Conservation (phyloP, 2,797 vertebrate genomes). For the Bradypodion ventrale region DNA sequence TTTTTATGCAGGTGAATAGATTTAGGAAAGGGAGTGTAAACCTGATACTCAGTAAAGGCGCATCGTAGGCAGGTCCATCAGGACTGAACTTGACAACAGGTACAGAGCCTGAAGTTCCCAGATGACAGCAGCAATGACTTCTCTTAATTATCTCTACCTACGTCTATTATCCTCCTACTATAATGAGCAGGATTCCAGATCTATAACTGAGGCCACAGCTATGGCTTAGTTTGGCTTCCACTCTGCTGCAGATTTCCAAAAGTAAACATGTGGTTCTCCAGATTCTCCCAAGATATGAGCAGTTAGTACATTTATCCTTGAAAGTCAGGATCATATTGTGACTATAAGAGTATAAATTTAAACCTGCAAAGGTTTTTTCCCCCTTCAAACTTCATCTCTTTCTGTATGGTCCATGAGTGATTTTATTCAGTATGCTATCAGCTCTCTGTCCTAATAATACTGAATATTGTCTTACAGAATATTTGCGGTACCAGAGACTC, state of each 20-base stretch:
- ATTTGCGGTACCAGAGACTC: not conserved
- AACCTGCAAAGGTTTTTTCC: not conserved
- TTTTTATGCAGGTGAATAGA: not conserved
- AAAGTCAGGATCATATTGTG: not conserved
- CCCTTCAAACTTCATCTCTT: not conserved
- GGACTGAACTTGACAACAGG: not conserved
- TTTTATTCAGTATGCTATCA: no score
- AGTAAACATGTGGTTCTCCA: not conserved
- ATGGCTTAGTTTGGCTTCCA: not conserved
- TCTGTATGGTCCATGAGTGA: not conserved
- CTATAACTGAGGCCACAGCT: not conserved
- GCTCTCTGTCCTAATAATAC: not conserved
- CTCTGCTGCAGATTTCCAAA: not conserved
- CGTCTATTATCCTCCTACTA: not conserved
- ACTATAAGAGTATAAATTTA: no score
- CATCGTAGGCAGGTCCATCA: not conserved
- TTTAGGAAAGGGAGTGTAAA: not conserved
- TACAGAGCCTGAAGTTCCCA: not conserved
- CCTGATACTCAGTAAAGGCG: not conserved
- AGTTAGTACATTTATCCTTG: not conserved
- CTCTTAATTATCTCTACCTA: not conserved
- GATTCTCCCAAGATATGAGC: not conserved
- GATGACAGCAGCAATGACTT: not conserved
- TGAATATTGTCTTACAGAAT: no score
- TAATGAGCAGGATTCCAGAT: not conserved